Evolutionary conservation across 1,140 invertebrate species (phyloP).

Genomic region (Drosophila pruinosa): DNA sequence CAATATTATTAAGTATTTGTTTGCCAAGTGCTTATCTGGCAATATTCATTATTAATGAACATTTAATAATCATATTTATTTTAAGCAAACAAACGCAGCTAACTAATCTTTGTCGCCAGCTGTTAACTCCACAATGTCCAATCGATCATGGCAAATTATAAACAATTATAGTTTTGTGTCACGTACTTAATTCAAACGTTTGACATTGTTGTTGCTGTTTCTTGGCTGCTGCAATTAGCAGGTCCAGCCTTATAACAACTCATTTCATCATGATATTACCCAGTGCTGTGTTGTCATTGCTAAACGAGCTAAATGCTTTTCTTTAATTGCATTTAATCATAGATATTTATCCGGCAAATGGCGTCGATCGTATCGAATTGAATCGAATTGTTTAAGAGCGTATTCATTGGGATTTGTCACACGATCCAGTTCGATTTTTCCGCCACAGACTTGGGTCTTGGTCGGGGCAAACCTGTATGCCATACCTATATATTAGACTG

Average conservation of each 20-base stretch:
- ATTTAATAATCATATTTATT: constrained; percentile 2
- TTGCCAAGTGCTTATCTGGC: constrained; percentile 5
- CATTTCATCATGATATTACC: constrained; percentile 62
- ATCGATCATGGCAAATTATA: constrained; percentile 4
- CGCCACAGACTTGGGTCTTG: constrained; percentile 13
- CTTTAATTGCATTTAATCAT: constrained; percentile 77
- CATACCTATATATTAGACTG: constrained; percentile 64
- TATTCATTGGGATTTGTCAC: constrained; percentile 55
- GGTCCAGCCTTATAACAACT: constrained; percentile 68
- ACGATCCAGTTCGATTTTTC: constrained; percentile 62
- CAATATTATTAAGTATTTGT: constrained; percentile 1
- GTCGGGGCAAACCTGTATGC: constrained; percentile 48
- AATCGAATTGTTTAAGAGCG: constrained; percentile 36
- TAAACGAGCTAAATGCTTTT: constrained; percentile 71
- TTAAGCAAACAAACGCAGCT: neutral
- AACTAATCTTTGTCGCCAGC: neutral
- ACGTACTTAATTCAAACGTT: constrained; percentile 77
- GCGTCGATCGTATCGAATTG: constrained; percentile 21
- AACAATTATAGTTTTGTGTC: constrained; percentile 75
- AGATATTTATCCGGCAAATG: constrained; percentile 38
- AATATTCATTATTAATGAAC: constrained; percentile 9
- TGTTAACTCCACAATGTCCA: neutral
- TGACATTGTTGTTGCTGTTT: constrained; percentile 34
- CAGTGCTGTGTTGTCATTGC: constrained; percentile 39
- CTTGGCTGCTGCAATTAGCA: constrained; percentile 75